Percentiles rank a stretch among this genome's conserved stretches.
Conservation (phyloP, 2,888 invertebrate genomes). For the Agrotis ipsilon region DNA sequence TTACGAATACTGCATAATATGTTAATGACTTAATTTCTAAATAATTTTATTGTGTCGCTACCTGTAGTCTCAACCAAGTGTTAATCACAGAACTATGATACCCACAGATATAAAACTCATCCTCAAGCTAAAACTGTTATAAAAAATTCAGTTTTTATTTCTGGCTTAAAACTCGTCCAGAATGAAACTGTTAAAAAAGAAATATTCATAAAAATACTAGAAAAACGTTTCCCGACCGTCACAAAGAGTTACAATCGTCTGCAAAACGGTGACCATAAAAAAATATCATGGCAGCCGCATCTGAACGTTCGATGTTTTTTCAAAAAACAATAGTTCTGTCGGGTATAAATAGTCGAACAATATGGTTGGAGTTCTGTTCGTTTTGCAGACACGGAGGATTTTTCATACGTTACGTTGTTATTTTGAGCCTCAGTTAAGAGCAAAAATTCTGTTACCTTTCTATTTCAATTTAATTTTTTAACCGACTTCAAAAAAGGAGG, state of each 20-base stretch:
- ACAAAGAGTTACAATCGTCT: conserved; percentile 37
- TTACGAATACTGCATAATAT: too few species aligned
- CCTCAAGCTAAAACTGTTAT: conserved; percentile 16
- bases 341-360: conserved; percentile 51
- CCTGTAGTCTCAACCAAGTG: not conserved
- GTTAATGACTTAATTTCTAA: too few species aligned
- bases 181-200: not conserved
- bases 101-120: too few species aligned
- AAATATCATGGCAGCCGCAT: conserved; percentile 45
- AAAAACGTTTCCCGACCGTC: not conserved
- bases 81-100: too few species aligned
- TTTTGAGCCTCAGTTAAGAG: not conserved
- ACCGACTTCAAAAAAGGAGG: too few species aligned
- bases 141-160: not conserved
- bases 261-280: conserved; percentile 44
- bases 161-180: not conserved
- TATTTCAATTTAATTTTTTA: not conserved
- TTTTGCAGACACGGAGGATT: conserved; percentile 19
- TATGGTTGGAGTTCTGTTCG: conserved; percentile 32
- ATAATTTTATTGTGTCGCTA: not conserved
- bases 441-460: not conserved
- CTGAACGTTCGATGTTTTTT: conserved; percentile 52
- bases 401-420: conserved; percentile 17
- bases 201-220: conserved; percentile 37
- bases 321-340: conserved; percentile 52